Base-by-base conservation (phyloP, 2,888 invertebrate genomes). In the Parelbella ahira region DNA sequence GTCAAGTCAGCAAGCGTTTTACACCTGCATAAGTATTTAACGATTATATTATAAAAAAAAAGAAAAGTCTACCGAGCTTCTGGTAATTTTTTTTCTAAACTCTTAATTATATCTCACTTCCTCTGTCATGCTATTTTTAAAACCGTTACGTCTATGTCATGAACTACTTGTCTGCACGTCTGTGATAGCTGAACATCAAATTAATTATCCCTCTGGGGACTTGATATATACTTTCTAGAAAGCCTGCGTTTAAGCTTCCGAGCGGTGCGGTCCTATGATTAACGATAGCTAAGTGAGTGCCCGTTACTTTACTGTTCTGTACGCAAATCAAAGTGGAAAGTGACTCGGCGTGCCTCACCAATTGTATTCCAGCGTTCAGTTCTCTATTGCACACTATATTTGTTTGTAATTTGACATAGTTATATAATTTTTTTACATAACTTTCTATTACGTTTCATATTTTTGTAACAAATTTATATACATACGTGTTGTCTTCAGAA, bases 291-390 rank as follows among this genome's bases (percentile, higher is more conserved):
- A 51, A 44, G 50, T 48, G 51, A 56, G 52, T 45, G 45, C 51
- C 52, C 48, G 56, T 58, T 56, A 39, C 54, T 32, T 38, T 27
- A 30, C 39, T 39, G 37, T 28, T 37, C 23, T 30, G 23, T 39
- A 39, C 32, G 58, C 54, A 56, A 56, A 61, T 63, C 59, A 56
- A 58, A 52, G 60, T 60, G 63, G 62, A 62, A 66, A 63, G 62
- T 64, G 57, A 39, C 24, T 25, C 25, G 30, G 28, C 30, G 19
- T 19, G 39, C 30, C 39, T 39, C 58, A 53, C 48, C 58, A 59
- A 63, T 68, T 66, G 62, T 58, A 52, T 53, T 49, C 37, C 47
- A 51, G 32, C 37, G 53, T 50, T 53, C 49, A 45, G 15, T 44
- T 51, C 48, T 49, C 15, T 15, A 4, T 15, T 15, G 15, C 15